Conservation (phyloP, 2,888 invertebrate species). For the Mesoligia furuncula region DNA sequence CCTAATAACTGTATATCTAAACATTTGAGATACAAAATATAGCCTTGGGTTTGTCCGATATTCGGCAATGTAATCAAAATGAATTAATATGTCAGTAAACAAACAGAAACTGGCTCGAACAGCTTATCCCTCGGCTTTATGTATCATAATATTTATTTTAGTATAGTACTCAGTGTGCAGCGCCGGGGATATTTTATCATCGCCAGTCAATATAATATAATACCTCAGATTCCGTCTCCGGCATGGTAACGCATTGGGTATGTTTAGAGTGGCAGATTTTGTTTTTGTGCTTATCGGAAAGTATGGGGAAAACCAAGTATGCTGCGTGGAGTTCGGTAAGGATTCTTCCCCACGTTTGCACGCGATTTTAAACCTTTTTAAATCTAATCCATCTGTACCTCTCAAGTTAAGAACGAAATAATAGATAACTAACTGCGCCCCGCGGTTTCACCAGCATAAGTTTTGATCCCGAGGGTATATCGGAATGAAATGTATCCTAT, state of each 20-base stretch:
- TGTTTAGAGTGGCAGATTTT: conserved; percentile 32
- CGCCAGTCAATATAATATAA: conserved; percentile 41
- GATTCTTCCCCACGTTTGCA: background rate
- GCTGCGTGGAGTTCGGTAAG: too few species aligned
- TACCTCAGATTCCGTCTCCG: conserved; percentile 37
- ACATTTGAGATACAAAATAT: conserved; percentile 35
- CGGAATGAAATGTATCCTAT: too few species aligned
- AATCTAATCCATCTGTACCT: background rate
- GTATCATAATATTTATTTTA: conserved; percentile 62
- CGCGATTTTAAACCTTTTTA: background rate
- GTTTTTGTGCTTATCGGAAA: conserved; percentile 21
- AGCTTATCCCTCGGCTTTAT: conserved; percentile 47
- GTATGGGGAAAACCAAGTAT: conserved; percentile 2
- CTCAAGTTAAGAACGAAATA: background rate
- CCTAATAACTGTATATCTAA: conserved; percentile 14
- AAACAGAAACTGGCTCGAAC: conserved; percentile 50
- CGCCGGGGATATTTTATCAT: conserved; percentile 52
- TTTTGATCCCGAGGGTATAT: too few species aligned
- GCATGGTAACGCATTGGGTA: conserved; percentile 35
- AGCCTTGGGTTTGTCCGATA: conserved; percentile 36
- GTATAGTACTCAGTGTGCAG: conserved; percentile 42
- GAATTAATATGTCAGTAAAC: conserved; percentile 54
- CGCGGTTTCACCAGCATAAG: too few species aligned
- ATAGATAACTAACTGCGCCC: background rate
- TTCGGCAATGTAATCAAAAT: conserved; percentile 51